These are phyloP conservation scores for Neodiprion fabricii DNA, from an alignment of 1,140 invertebrate genomes.

Conservation along the genomic window DNA sequence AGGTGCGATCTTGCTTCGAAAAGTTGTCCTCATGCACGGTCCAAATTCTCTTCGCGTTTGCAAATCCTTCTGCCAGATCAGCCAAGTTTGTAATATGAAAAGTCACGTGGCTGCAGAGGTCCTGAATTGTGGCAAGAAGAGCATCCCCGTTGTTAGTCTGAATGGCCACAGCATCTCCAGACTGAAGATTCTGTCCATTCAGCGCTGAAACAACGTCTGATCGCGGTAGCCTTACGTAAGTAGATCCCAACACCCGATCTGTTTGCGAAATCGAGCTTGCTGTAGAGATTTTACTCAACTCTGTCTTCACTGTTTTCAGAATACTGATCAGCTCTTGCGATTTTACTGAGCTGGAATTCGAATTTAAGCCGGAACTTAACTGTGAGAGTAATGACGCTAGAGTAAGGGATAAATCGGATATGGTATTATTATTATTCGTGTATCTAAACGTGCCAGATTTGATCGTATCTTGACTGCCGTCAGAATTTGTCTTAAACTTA, in stretches of 20 bases:
- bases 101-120: slow-evolving; percentile 24
- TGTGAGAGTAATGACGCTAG: neutral
- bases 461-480: neutral
- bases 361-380: neutral
- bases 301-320: neutral
- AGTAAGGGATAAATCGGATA: neutral
- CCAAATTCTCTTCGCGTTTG: neutral
- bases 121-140: slow-evolving; percentile 25
- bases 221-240: slow-evolving; percentile 19
- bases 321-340: neutral
- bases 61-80: neutral
- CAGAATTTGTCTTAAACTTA: neutral
- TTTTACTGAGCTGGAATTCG: neutral
- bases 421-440: neutral
- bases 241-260: no score
- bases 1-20: neutral
- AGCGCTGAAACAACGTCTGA: slow-evolving; percentile 24
- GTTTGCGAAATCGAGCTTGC: neutral
- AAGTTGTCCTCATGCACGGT: neutral
- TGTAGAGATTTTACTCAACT: neutral
- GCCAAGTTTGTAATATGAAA: slow-evolving; percentile 18
- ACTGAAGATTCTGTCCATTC: slow-evolving; percentile 15
- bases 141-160: slow-evolving; percentile 18
- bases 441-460: neutral
- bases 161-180: slow-evolving; percentile 32